Conservation (phyloP, 2,797 vertebrate genomes). For the Thaleichthys pacificus region DNA sequence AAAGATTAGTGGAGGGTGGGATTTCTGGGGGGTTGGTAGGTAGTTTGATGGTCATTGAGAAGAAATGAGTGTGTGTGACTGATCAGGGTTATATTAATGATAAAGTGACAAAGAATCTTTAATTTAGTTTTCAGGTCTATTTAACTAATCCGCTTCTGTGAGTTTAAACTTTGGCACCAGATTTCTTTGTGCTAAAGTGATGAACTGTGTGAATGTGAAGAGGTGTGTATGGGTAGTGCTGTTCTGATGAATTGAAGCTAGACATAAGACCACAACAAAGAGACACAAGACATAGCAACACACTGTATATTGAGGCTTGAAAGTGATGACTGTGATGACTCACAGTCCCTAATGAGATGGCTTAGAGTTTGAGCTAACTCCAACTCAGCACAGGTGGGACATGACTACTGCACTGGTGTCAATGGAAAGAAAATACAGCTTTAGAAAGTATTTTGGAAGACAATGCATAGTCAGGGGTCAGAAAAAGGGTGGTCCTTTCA, state of each 20-base stretch:
- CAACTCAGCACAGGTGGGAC: conserved; percentile 22
- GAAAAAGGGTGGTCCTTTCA: conserved; percentile 3
- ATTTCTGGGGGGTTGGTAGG: too few species aligned
- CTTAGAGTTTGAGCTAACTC: neutral
- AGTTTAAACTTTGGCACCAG: too few species aligned
- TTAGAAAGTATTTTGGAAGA: conserved; percentile 17
- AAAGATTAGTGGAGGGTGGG: conserved; percentile 9
- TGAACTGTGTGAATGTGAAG: too few species aligned
- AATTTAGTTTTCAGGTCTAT: neutral
- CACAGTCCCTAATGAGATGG: neutral
- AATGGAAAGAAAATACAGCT: neutral
- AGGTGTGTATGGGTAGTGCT: too few species aligned
- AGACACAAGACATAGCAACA: neutral
- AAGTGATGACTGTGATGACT: neutral
- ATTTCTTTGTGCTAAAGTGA: too few species aligned
- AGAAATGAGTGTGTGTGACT: conserved; percentile 10
- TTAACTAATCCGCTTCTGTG: too few species aligned
- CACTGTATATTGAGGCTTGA: neutral
- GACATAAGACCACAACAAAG: neutral
- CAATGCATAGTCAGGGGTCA: neutral
- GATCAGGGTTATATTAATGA: neutral
- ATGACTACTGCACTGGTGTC: conserved; percentile 13
- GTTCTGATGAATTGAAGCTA: neutral
- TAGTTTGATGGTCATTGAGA: conserved; percentile 1
- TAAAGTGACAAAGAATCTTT: neutral